These are phyloP conservation scores for Drosophila emarginata DNA, from an alignment of 2,888 invertebrate species.

Conservation along the genomic window DNA sequence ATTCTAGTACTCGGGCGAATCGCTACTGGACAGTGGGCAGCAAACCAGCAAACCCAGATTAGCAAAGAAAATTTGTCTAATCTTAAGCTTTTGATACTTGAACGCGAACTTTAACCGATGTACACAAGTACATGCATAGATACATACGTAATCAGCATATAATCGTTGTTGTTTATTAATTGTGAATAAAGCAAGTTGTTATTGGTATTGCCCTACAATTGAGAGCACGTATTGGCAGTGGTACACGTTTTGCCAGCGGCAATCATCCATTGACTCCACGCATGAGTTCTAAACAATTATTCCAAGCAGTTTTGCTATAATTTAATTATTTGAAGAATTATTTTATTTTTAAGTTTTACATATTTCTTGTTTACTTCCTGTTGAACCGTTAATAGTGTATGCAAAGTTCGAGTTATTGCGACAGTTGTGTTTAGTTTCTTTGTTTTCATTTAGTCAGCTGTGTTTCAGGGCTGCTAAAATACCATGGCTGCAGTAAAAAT, in stretches of 20 bases:
- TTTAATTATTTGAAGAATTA: too few relatives aligned
- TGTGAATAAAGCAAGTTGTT: conserved; percentile 23
- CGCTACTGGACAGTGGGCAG: conserved; percentile 3
- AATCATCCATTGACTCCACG: too few relatives aligned
- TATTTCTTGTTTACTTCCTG: neutral
- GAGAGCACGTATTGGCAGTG: neutral
- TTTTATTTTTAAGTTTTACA: neutral
- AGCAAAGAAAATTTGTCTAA: conserved; percentile 22
- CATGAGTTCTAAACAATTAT: neutral
- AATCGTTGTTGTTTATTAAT: conserved; percentile 35
- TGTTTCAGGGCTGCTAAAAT: conserved; percentile 9
- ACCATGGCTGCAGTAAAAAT: conserved; percentile 17
- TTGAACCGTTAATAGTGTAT: neutral
- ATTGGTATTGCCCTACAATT: conserved; percentile 29
- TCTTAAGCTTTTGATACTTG: conserved; percentile 16
- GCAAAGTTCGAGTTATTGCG: too few relatives aligned
- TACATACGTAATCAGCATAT: conserved; percentile 32
- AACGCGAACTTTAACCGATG: conserved; percentile 37
- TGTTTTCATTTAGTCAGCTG: conserved; percentile 40
- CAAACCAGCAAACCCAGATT: conserved; percentile 16
- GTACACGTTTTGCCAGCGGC: neutral
- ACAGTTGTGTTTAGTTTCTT: conserved; percentile 24
- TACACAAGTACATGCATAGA: conserved; percentile 30
- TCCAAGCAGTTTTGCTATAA: neutral
- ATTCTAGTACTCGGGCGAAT: conserved; percentile 18